Evolutionary conservation across 1,140 invertebrate genomes (phyloP).

Genomic region (Triops longicaudatus): DNA sequence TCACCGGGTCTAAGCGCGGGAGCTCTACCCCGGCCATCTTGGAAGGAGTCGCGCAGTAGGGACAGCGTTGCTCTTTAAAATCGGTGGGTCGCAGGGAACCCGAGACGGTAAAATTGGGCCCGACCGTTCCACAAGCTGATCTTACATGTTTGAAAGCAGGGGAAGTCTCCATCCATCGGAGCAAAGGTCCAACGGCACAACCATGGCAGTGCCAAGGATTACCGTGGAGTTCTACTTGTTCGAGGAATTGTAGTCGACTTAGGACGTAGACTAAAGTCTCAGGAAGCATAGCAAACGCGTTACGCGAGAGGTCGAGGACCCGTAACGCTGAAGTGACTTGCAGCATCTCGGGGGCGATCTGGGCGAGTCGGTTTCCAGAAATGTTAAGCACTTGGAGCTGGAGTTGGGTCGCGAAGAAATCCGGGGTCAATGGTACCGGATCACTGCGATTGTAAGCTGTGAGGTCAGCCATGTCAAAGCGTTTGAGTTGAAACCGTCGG

Average conservation of each 20-base stretch:
- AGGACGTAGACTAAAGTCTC: constrained; percentile 47
- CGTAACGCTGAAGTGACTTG: constrained; percentile 47
- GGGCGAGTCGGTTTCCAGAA: constrained; percentile 43
- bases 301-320: constrained; percentile 52
- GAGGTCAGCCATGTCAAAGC: neutral
- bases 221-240: constrained; percentile 45
- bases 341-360: constrained; percentile 47
- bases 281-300: constrained; percentile 50
- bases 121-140: constrained; percentile 20
- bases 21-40: constrained; percentile 44
- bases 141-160: constrained; percentile 24
- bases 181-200: constrained; percentile 50
- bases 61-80: constrained; percentile 33
- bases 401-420: constrained; percentile 31
- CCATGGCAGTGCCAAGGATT: constrained; percentile 59
- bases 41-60: constrained; percentile 46
- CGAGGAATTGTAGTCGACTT: constrained; percentile 39
- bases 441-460: neutral
- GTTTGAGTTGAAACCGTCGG: constrained; percentile 11
- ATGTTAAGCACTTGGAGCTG: constrained; percentile 33
- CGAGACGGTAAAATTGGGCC: constrained; percentile 36
- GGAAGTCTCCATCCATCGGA: constrained; percentile 38
- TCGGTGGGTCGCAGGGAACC: constrained; percentile 39
- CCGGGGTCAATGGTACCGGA: neutral
- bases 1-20: constrained; percentile 40